Conservation (phyloP, 2,113 vertebrate species). For the Rhynchomys soricoides region DNA sequence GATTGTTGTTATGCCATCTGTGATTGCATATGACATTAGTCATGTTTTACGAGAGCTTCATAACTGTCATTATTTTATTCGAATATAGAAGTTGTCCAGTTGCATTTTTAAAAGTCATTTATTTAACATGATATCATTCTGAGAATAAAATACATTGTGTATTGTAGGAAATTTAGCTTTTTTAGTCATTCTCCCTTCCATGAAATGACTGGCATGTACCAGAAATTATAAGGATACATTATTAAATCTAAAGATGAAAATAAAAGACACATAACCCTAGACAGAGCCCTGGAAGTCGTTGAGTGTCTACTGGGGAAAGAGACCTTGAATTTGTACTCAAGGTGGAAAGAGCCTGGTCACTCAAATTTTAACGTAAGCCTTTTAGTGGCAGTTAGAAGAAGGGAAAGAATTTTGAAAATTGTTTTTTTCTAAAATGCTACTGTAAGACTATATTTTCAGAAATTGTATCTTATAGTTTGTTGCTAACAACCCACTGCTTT, state of each 20-base stretch:
- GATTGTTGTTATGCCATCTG: background rate
- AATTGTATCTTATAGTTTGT: background rate
- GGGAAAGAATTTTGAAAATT: background rate
- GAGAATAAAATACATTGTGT: background rate
- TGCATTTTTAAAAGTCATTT: conserved; percentile 13
- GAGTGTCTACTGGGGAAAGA: background rate
- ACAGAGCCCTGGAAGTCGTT: background rate
- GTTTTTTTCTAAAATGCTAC: conserved; percentile 24
- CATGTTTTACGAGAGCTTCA: background rate
- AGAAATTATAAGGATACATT: background rate
- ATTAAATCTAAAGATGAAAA: conserved; percentile 21
- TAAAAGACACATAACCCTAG: background rate
- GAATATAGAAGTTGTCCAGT: background rate
- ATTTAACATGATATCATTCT: conserved; percentile 12
- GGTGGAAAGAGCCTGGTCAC: background rate
- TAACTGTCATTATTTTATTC: background rate
- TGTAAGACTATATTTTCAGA: background rate
- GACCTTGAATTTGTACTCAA: background rate
- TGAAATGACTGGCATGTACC: background rate
- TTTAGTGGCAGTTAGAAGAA: background rate
- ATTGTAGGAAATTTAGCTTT: background rate
- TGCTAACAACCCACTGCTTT: background rate
- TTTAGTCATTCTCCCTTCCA: background rate
- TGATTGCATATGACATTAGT: background rate
- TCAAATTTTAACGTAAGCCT: background rate